These are phyloP conservation scores for Zelostemma sp. DNA, from an alignment of 1,140 invertebrate genomes.

Conservation along the genomic window DNA sequence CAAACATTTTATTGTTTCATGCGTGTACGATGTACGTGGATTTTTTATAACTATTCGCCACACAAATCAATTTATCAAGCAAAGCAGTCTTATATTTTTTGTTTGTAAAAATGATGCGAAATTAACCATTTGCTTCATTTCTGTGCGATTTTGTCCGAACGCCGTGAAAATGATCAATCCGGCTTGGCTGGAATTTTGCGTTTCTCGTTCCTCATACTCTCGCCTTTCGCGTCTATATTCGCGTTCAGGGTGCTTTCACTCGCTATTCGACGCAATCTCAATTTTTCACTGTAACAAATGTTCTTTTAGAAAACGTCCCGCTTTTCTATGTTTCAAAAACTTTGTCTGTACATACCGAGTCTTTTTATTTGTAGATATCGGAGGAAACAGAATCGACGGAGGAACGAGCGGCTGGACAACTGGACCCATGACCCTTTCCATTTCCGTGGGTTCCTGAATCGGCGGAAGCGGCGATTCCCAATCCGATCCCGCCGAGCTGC, in stretches of 20 bases:
- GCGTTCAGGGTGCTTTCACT: constrained; percentile 40
- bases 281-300: constrained; percentile 27
- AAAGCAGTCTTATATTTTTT: too few species aligned
- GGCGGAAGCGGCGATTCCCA: constrained; percentile 61
- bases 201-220: neutral
- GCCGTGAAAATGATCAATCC: neutral
- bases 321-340: constrained; percentile 5
- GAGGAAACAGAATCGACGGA: constrained; percentile 57
- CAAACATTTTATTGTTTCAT: too few species aligned
- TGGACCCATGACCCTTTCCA: constrained; percentile 56
- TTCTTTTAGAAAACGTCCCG: neutral
- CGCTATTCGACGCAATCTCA: constrained; percentile 31
- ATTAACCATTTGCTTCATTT: neutral
- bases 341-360: constrained; percentile 34
- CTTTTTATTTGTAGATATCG: constrained; percentile 51
- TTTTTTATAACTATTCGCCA: too few species aligned
- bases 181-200: constrained; percentile 1
- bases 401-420: constrained; percentile 57
- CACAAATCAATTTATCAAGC: too few species aligned
- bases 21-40: too few species aligned
- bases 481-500: constrained; percentile 60
- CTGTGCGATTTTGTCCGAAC: constrained; percentile 2
- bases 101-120: neutral
- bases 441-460: constrained; percentile 55
- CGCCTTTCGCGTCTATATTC: neutral